phyloP scores from a whole-genome alignment of 2,113 vertebrate species.

The Upupa epops region DNA sequence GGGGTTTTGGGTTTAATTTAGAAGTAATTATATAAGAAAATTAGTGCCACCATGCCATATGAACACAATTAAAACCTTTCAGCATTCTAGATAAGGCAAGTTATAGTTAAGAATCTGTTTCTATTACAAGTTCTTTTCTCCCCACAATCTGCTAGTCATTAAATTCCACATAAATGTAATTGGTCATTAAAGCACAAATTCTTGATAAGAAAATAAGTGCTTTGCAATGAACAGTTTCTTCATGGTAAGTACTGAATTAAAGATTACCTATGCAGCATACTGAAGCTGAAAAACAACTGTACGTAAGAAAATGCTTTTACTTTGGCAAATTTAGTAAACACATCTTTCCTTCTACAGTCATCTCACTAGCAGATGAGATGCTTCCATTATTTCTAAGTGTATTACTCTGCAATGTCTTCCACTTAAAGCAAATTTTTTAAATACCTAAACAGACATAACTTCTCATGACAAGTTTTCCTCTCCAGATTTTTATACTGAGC shows the following conservation, averaged over 20 bases:
- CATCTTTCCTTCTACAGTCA: background rate
- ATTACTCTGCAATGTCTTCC: background rate
- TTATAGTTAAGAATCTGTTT: constrained; percentile 5
- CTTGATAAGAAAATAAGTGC: background rate
- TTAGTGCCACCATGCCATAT: background rate
- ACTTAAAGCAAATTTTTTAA: background rate
- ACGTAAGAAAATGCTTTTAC: background rate
- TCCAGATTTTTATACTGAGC: background rate
- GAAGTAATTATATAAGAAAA: constrained; percentile 1
- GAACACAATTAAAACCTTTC: constrained; percentile 13
- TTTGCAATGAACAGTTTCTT: constrained; percentile 2
- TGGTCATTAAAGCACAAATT: background rate
- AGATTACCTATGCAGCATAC: background rate
- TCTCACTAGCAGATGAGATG: background rate
- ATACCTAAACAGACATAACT: constrained; percentile 17
- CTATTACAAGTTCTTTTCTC: background rate
- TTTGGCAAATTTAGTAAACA: background rate
- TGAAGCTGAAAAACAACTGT: background rate
- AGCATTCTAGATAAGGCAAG: background rate
- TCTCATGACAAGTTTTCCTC: background rate
- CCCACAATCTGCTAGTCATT: background rate
- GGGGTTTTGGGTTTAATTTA: background rate
- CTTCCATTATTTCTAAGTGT: background rate
- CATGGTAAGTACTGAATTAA: background rate
- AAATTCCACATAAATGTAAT: constrained; percentile 1